Conservation (phyloP, 2,113 vertebrate species). For the Sphaerodactylus townsendi region DNA sequence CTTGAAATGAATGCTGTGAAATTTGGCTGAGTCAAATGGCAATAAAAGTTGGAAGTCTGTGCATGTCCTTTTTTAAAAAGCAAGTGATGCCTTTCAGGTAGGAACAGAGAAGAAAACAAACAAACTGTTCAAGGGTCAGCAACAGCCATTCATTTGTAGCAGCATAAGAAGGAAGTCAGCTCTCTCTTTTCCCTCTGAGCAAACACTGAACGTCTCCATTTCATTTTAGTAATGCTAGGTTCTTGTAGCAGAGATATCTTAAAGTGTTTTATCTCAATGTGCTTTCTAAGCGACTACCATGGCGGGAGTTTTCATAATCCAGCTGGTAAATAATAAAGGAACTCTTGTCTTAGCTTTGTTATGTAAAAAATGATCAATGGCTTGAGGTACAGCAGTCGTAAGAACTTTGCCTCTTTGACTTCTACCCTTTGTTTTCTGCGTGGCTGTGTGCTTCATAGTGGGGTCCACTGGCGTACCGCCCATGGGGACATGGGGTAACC, state of each 20-base stretch:
- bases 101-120: constrained; percentile 19
- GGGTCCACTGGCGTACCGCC: too few species aligned
- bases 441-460: too few species aligned
- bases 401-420: too few species aligned
- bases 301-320: background rate
- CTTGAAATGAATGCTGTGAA: constrained; percentile 32
- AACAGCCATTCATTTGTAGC: rapidly evolving
- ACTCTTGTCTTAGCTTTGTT: too few species aligned
- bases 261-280: rapidly evolving
- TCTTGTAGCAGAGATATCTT: background rate
- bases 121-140: background rate
- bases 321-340: background rate
- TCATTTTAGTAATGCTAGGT: rapidly evolving
- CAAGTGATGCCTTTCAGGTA: constrained; percentile 43
- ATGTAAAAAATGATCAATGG: too few species aligned
- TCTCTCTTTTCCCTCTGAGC: background rate
- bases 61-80: constrained; percentile 20
- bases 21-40: constrained; percentile 36
- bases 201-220: rapidly evolving
- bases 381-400: too few species aligned
- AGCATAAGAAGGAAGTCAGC: background rate
- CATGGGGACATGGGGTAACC: too few species aligned
- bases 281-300: rapidly evolving
- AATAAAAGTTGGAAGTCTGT: background rate
- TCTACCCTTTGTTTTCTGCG: too few species aligned